Conservation (phyloP, 2,113 vertebrate species). For the Lutjanus erythropterus region DNA sequence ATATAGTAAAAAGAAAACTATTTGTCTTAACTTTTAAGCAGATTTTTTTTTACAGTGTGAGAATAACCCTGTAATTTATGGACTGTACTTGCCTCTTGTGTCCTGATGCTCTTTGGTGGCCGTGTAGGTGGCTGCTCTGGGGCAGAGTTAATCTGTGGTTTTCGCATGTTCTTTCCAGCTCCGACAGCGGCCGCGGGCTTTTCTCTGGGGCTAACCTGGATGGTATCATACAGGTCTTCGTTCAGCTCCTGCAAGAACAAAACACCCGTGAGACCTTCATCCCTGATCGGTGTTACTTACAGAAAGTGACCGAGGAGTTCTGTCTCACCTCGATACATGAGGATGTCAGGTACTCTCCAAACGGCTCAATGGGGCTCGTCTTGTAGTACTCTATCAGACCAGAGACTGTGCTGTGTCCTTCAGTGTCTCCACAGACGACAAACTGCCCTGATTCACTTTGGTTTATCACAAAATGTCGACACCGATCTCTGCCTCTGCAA, state of each 20-base stretch:
- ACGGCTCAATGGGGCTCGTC: slow-evolving; percentile 85
- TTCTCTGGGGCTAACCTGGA: slow-evolving; percentile 69
- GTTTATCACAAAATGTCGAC: slow-evolving; percentile 90
- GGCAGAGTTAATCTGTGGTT: slow-evolving; percentile 28
- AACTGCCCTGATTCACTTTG: slow-evolving; percentile 84
- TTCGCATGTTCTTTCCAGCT: slow-evolving; percentile 46
- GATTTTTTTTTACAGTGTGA: background rate
- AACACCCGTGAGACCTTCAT: slow-evolving; percentile 13
- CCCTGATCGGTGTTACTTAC: background rate
- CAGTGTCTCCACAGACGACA: slow-evolving; percentile 84
- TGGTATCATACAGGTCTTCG: slow-evolving; percentile 82
- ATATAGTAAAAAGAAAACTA: too few relatives aligned
- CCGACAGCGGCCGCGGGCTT: slow-evolving; percentile 49
- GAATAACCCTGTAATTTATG: background rate
- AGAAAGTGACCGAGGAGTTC: background rate
- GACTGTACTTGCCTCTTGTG: slow-evolving; percentile 40
- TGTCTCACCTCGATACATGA: slow-evolving; percentile 83
- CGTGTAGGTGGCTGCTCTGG: slow-evolving; percentile 54
- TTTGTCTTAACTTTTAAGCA: too few relatives aligned
- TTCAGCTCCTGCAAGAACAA: slow-evolving; percentile 64
- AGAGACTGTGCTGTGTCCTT: slow-evolving; percentile 79
- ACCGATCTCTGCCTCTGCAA: slow-evolving; percentile 88
- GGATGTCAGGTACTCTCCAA: slow-evolving; percentile 87
- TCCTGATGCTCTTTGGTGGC: slow-evolving; percentile 63
- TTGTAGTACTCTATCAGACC: slow-evolving; percentile 87